These are phyloP conservation scores for Allygus modestus DNA, from an alignment of 2,888 invertebrate species.

Conservation along the genomic window DNA sequence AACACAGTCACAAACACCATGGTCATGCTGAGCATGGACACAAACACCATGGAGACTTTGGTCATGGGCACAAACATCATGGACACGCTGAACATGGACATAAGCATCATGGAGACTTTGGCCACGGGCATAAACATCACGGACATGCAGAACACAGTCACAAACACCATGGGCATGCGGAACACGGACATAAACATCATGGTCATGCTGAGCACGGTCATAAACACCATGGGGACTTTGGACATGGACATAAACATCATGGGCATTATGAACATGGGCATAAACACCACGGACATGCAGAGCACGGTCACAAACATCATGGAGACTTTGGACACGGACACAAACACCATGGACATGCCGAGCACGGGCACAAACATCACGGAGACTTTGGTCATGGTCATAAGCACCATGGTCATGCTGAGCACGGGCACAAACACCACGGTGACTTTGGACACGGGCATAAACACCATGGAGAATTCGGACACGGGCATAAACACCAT, in stretches of 20 bases:
- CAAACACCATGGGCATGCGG: constrained; percentile 63
- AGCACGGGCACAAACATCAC: constrained; percentile 63
- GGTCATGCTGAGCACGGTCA: constrained; percentile 67
- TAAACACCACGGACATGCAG: constrained; percentile 66
- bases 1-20: constrained; percentile 64
- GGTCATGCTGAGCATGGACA: constrained; percentile 65
- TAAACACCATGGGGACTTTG: constrained; percentile 66
- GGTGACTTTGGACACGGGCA: constrained; percentile 65
- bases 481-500: constrained; percentile 64
- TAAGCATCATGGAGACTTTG: constrained; percentile 68
- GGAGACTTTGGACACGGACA: constrained; percentile 61
- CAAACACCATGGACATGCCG: constrained; percentile 61
- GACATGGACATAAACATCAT: constrained; percentile 67
- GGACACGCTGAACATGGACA: constrained; percentile 67
- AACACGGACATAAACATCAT: constrained; percentile 66
- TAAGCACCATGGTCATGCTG: constrained; percentile 65
- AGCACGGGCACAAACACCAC: constrained; percentile 68
- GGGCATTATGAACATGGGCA: constrained; percentile 66
- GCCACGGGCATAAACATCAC: constrained; percentile 67
- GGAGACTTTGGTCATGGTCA: constrained; percentile 65
- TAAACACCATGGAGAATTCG: constrained; percentile 64
- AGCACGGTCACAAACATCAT: constrained; percentile 67
- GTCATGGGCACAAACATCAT: constrained; percentile 68
- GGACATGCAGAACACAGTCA: constrained; percentile 65
- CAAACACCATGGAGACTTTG: constrained; percentile 65